These are phyloP conservation scores for Phenacoccus solenopsis DNA, from an alignment of 1,140 invertebrate genomes.

Conservation along the genomic window DNA sequence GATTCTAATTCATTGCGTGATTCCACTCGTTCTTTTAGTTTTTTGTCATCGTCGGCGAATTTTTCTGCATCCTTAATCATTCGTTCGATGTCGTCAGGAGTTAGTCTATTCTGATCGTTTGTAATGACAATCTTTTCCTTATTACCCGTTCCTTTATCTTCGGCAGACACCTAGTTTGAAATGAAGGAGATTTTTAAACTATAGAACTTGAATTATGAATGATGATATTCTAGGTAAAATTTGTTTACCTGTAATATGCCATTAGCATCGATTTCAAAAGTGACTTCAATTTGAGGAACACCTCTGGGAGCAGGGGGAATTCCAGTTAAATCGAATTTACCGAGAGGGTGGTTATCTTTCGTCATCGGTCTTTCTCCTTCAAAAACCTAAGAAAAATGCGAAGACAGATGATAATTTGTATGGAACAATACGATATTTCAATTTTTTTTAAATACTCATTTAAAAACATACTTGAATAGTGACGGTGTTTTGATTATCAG, in stretches of 20 bases:
- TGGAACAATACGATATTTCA: too few species aligned
- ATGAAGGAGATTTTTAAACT: not conserved
- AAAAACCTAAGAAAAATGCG: too few species aligned
- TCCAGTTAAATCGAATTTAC: conserved; percentile 96
- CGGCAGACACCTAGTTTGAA: conserved; percentile 63
- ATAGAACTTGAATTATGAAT: not conserved
- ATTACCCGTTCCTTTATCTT: conserved; percentile 97
- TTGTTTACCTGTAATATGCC: conserved; percentile 69
- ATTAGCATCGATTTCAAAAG: conserved; percentile 99
- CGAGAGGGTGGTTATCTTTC: conserved; percentile 95
- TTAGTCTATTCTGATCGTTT: conserved; percentile 92
- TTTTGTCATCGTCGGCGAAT: conserved; percentile 97
- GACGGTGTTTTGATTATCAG: conserved; percentile 97
- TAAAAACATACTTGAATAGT: too few species aligned
- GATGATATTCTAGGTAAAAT: conserved; percentile 14
- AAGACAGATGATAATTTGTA: too few species aligned
- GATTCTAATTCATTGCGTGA: conserved; percentile 91
- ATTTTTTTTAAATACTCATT: too few species aligned
- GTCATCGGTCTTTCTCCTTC: conserved; percentile 99
- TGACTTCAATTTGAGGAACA: conserved; percentile 98
- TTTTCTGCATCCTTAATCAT: conserved; percentile 99
- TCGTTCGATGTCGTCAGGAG: conserved; percentile 93
- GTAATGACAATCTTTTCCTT: conserved; percentile 98
- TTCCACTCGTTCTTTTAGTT: conserved; percentile 92
- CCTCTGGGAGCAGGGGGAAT: conserved; percentile 95